These are phyloP conservation scores for Sinhomidia bicolor DNA, from an alignment of 2,888 invertebrate genomes.

Conservation along the genomic window DNA sequence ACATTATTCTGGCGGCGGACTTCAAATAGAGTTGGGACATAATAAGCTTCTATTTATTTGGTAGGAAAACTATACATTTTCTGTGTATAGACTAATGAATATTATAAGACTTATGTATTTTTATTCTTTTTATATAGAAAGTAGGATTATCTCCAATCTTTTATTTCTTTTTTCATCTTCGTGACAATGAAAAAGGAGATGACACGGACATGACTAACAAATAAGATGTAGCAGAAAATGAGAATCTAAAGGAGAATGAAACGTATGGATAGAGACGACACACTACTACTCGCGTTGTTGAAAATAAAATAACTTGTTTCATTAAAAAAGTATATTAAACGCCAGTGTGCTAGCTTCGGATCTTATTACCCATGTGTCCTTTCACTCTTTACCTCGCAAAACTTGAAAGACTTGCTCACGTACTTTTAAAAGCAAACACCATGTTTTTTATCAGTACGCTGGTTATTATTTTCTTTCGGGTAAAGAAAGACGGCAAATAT, in stretches of 20 bases:
- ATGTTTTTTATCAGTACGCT: neutral
- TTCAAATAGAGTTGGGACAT: neutral
- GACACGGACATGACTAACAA: conserved; percentile 35
- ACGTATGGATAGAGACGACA: neutral
- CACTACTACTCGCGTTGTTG: neutral
- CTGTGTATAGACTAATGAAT: no score
- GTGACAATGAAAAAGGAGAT: conserved; percentile 59
- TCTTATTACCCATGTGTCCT: neutral
- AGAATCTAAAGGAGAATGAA: conserved; percentile 41
- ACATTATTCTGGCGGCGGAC: neutral
- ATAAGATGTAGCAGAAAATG: conserved; percentile 31
- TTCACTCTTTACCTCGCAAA: neutral
- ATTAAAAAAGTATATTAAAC: conserved; percentile 15
- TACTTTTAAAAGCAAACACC: neutral
- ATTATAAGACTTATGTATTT: no score
- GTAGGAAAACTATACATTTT: no score
- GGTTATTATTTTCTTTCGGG: no score
- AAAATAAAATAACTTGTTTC: neutral
- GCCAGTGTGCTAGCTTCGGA: neutral
- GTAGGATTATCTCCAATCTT: neutral
- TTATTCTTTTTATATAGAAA: no score
- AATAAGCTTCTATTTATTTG: neutral
- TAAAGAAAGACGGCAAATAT: no score
- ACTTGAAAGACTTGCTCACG: neutral
- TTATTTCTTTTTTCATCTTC: conserved; percentile 22